Evolutionary conservation across 2,113 vertebrate species (phyloP), one percentile per base, ranked within the genome.

Genomic region (Brachypteracias leptosomus): DNA sequence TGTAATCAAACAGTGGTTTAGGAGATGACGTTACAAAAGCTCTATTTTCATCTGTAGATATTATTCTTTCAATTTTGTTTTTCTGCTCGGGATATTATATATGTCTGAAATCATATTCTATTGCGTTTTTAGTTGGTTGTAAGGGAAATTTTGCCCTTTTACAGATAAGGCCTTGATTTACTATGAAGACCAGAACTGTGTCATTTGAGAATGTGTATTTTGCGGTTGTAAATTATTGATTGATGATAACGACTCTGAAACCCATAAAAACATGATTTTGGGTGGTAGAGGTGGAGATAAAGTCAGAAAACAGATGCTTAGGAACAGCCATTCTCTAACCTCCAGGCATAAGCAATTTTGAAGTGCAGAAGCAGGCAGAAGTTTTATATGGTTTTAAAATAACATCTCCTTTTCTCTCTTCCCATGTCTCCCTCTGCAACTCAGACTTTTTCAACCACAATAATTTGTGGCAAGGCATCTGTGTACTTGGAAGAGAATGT

Each of bases 311-410:
- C 78, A 93, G 88, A 71, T 93, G 20, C 67, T 74, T 63, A 20
- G 42, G 42, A 84, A 28, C 51, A 96, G 55, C 52, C 40, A 42
- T 67, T 86, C 46, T 94, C 29, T 83, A 71, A 71, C 68, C 75
- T 92, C 78, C 47, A 88, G 82, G 67, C 88, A 81, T 71, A 88
- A 78, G n/a, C 16, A 80, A 40, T 77, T 90, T 96, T 88, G 40
- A 90, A 25, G 52, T 44, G 52, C 61, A 88, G 51, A 88, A 89
- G 35, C 67, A 80, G 42, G n/a, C 55, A 85, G 85, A 63, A 26
- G 31, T 80, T 82, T 93, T 28, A 71, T 78, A 68, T 26, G 18
- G 4, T 73, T 94, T 89, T 80, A 59, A 90, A 94, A 78, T 57
- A 82, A n/a, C 57, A 84, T 4, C 28, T 89, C 28, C 15, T 28